Evolutionary conservation across 2,113 vertebrate genomes (phyloP).

Genomic region (Cyphomyrus plagiostoma): DNA sequence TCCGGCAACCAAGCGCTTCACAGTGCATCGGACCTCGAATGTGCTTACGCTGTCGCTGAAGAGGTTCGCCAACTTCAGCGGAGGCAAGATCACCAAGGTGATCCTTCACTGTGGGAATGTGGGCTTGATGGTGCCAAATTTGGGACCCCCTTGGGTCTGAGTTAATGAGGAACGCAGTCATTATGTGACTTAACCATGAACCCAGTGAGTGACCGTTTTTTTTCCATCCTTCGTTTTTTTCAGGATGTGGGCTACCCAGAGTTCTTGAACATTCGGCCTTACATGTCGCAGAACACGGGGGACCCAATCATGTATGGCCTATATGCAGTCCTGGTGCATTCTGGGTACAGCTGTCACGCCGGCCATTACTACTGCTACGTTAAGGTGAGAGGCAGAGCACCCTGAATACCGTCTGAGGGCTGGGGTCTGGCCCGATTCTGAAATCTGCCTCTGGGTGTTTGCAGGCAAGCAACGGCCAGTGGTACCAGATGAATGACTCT

Average conservation of each 20-base stretch:
- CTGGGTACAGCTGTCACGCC: conserved; percentile 86
- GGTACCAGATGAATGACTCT: conserved; percentile 97
- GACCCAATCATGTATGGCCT: conserved; percentile 78
- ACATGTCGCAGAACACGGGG: conserved; percentile 81
- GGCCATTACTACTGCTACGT: conserved; percentile 96
- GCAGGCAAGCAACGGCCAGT: conserved; percentile 91
- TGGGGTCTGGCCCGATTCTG: not conserved
- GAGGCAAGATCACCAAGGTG: conserved; percentile 93
- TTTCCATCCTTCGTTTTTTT: not conserved
- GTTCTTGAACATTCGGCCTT: conserved; percentile 82
- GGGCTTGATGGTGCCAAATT: not conserved
- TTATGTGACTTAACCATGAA: not conserved
- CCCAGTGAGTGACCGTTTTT: not conserved
- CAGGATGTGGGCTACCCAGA: conserved; percentile 90
- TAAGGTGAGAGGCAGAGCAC: conserved; percentile 62
- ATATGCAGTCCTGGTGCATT: conserved; percentile 91
- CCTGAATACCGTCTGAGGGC: not conserved
- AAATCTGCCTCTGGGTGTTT: not conserved
- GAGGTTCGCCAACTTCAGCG: conserved; percentile 82
- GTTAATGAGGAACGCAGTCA: not conserved
- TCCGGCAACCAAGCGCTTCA: conserved; percentile 84
- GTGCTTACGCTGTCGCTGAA: conserved; percentile 88
- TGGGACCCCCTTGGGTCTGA: not conserved
- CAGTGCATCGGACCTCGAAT: conserved; percentile 79
- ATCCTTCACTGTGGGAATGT: not conserved